A percentile compares a stretch with the other conserved stretches of the same genome.
Conservation (phyloP, 2,797 vertebrate species). For the Enteromius thamalakanensis region DNA sequence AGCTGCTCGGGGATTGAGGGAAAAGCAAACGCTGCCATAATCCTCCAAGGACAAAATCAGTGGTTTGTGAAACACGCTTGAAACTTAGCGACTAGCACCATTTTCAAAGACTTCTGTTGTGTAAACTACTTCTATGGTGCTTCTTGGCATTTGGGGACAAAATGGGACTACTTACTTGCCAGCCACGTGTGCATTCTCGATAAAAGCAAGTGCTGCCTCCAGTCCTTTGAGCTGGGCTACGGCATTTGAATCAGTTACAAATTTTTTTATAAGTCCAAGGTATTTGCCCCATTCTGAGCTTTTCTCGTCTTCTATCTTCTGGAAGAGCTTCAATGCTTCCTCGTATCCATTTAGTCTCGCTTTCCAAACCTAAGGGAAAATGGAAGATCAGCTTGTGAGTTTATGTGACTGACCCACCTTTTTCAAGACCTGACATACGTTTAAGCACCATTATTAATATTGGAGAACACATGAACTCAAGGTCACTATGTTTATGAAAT, state of each 20-base stretch:
- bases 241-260: constrained; percentile 96
- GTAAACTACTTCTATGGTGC: neutral
- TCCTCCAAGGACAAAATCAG: neutral
- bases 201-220: constrained; percentile 88
- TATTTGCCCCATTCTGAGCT: constrained; percentile 97
- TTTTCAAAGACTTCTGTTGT: neutral
- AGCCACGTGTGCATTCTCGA: constrained; percentile 92
- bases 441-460: neutral
- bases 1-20: neutral
- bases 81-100: neutral
- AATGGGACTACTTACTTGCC: constrained; percentile 84
- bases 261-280: constrained; percentile 93
- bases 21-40: neutral
- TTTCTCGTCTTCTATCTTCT: constrained; percentile 93
- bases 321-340: constrained; percentile 93
- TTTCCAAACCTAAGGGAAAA: constrained; percentile 87
- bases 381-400: neutral
- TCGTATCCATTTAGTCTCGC: constrained; percentile 95
- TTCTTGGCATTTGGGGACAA: neutral
- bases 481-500: neutral
- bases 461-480: neutral
- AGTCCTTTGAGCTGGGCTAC: constrained; percentile 96
- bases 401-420: neutral
- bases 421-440: neutral
- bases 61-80: neutral